A percentile compares a stretch with the other conserved stretches of the same genome.
phyloP scores from a whole-genome alignment of 2,797 vertebrate species.

The Amblyopsis hoosieri region DNA sequence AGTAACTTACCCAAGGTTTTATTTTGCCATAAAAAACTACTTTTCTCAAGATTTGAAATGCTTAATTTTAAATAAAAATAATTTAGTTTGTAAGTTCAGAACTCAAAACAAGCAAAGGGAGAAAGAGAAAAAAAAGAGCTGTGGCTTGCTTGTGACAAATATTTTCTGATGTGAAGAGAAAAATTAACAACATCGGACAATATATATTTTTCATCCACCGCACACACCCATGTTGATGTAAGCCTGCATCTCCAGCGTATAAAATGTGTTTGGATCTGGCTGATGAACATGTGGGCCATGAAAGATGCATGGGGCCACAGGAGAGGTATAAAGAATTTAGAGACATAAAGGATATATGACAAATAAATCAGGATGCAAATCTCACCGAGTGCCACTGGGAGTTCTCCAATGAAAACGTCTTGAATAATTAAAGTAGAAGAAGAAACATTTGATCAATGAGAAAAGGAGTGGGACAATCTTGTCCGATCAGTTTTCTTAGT shows the following conservation, averaged over 20 bases:
- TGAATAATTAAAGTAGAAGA: slow-evolving; percentile 80
- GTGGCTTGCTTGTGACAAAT: slow-evolving; percentile 42
- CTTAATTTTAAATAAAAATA: no score
- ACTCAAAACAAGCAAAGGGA: no score
- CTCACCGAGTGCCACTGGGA: slow-evolving; percentile 79
- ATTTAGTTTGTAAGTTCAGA: no score
- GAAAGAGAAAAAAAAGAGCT: slow-evolving; percentile 6
- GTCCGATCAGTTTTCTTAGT: no score
- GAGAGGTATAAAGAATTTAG: slow-evolving; percentile 86
- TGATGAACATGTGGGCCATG: slow-evolving; percentile 74
- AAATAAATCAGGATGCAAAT: slow-evolving; percentile 87
- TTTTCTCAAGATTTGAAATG: no score
- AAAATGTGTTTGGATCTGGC: slow-evolving; percentile 79
- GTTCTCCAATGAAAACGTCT: slow-evolving; percentile 79
- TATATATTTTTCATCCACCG: slow-evolving; percentile 72
- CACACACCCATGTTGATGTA: slow-evolving; percentile 71
- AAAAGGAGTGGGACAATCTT: slow-evolving; percentile 49
- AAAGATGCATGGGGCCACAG: slow-evolving; percentile 81
- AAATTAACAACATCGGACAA: slow-evolving; percentile 60
- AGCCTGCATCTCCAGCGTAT: slow-evolving; percentile 65
- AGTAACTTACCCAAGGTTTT: no score
- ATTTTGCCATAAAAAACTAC: no score
- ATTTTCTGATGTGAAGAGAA: slow-evolving; percentile 53
- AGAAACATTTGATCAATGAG: slow-evolving; percentile 83
- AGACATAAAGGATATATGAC: slow-evolving; percentile 85